A percentile compares a stretch with the other conserved stretches of the same genome.
Conservation (phyloP, 2,888 invertebrate species). For the Cinara cedri region DNA sequence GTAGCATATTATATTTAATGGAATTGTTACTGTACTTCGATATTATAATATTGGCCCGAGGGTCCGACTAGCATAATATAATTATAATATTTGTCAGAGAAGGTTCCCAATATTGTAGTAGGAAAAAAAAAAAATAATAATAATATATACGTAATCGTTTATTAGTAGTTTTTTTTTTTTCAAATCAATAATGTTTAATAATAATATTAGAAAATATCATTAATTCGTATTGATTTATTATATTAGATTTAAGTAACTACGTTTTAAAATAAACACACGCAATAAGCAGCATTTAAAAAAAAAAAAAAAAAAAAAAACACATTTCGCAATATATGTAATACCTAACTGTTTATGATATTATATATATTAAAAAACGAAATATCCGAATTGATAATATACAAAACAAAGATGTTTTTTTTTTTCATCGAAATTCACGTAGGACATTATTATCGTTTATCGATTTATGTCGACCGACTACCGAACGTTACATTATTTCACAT, state of each 20-base stretch:
- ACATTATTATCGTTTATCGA: slow-evolving; percentile 6
- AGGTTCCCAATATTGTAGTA: slow-evolving; percentile 39
- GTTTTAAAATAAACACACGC: too few species aligned
- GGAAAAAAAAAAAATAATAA: too few species aligned
- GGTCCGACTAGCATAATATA: slow-evolving; percentile 55
- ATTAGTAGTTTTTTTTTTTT: slow-evolving; percentile 29
- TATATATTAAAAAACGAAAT: slow-evolving; percentile 22
- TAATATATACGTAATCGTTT: slow-evolving; percentile 2
- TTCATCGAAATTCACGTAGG: slow-evolving; percentile 45
- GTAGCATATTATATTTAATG: slow-evolving; percentile 30
- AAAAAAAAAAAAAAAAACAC: not conserved
- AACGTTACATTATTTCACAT: slow-evolving; percentile 1
- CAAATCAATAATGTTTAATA: slow-evolving; percentile 18
- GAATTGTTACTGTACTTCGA: slow-evolving; percentile 44
- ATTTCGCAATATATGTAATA: slow-evolving; percentile 38
- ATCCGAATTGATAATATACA: slow-evolving; percentile 49
- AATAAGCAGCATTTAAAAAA: not conserved
- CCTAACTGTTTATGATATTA: slow-evolving; percentile 36
- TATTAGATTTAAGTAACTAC: slow-evolving; percentile 44
- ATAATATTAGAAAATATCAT: slow-evolving; percentile 39
- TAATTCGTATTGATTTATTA: too few species aligned
- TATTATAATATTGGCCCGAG: slow-evolving; percentile 48
- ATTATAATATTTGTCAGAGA: slow-evolving; percentile 51
- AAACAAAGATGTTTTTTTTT: slow-evolving; percentile 43
- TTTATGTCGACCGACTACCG: not conserved